A percentile compares a stretch with the other conserved stretches of the same genome.
phyloP scores from a whole-genome alignment of 1,140 invertebrate genomes.

The Drosophila varians region DNA sequence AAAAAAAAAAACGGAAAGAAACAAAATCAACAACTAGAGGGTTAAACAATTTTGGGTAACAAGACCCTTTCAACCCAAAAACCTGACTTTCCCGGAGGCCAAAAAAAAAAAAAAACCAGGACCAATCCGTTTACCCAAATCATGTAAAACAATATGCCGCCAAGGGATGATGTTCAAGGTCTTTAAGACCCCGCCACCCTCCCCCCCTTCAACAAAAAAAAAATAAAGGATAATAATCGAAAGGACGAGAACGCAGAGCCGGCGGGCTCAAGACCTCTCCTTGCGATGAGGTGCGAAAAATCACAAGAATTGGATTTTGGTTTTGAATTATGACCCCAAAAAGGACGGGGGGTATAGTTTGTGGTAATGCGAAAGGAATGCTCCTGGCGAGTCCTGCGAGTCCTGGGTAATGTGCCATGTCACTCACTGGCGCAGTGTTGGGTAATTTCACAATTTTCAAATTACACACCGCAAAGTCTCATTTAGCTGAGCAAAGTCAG shows the following conservation, averaged over 20 bases:
- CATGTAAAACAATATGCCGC: constrained; percentile 54
- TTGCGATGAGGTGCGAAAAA: constrained; percentile 66
- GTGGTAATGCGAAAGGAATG: not conserved
- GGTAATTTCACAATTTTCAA: constrained; percentile 53
- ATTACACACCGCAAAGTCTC: constrained; percentile 56
- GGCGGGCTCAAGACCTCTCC: not conserved
- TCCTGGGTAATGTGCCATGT: constrained; percentile 19
- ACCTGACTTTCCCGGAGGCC: constrained; percentile 16
- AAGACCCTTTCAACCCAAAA: constrained; percentile 5
- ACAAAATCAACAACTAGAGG: not conserved
- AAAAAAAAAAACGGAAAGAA: no score
- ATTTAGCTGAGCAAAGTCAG: constrained; percentile 56
- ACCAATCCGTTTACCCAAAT: constrained; percentile 53
- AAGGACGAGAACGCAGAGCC: no score
- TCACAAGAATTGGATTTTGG: constrained; percentile 51
- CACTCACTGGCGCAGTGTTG: constrained; percentile 25
- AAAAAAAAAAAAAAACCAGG: constrained; percentile 10
- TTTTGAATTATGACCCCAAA: constrained; percentile 28
- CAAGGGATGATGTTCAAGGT: not conserved
- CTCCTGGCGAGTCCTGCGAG: not conserved
- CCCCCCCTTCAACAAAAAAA: constrained; percentile 5
- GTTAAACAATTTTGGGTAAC: constrained; percentile 31
- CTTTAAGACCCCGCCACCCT: constrained; percentile 10
- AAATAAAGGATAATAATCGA: no score
- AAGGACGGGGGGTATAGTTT: constrained; percentile 1